Conservation (phyloP, 2,888 invertebrate species). For the Metallyticus violacea region DNA sequence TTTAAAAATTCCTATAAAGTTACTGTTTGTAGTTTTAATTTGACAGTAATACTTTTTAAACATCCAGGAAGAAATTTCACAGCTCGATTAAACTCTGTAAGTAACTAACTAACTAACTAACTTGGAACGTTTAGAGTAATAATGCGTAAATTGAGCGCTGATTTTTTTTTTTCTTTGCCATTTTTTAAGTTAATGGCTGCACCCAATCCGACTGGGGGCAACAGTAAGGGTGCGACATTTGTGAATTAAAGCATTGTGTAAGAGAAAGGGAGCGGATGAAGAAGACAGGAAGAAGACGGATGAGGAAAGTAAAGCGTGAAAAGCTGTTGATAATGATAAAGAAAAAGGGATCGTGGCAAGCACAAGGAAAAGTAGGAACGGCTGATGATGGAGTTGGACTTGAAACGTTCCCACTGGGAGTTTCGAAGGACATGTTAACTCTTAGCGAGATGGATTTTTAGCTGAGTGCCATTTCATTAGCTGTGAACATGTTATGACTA, state of each 20-base stretch:
- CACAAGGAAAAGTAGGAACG: not conserved
- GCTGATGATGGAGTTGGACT: conserved; percentile 5
- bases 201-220: not conserved
- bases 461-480: not conserved
- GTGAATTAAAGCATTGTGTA: not conserved
- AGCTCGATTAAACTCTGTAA: too few relatives aligned
- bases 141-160: not conserved
- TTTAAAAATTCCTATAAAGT: too few relatives aligned
- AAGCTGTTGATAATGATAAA: conserved; percentile 24
- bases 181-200: not conserved
- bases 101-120: not conserved
- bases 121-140: not conserved
- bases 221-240: not conserved
- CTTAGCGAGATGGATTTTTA: too few relatives aligned
- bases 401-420: not conserved
- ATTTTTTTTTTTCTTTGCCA: not conserved
- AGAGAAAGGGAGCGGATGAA: not conserved
- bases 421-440: not conserved
- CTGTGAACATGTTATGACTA: not conserved
- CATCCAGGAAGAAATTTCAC: too few relatives aligned
- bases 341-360: conserved; percentile 8
- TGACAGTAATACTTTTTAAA: too few relatives aligned
- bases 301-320: conserved; percentile 11
- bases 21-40: too few relatives aligned
- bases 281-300: conserved; percentile 14